Base-by-base conservation (phyloP, 1,140 invertebrate species). In the Temnothorax longispinosus region DNA sequence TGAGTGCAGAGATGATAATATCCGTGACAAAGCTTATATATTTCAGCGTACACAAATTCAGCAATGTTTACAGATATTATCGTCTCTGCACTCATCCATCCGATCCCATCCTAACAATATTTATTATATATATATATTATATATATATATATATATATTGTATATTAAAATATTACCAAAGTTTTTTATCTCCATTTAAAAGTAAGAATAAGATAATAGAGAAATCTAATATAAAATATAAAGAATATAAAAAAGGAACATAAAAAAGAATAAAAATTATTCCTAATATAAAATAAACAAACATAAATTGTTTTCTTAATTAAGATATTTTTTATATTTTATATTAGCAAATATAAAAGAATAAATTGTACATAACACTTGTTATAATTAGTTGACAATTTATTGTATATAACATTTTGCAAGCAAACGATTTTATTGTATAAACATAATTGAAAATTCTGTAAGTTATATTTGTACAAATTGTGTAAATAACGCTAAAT, bases 391-490 rank as follows among this genome's bases (percentile, higher is more conserved):
- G 38, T 64, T 60, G 11, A 62, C 2, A 18, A 78, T 62, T 62
- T n/a, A 77, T 62, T 78, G 58, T 62, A 77, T 35, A 62, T 78
- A 78, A 62, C 5, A 78, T 58, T 58, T 38, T 62, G 27, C 11
- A 15, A 64, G 18, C 44, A 54, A 78, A 64, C 58, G 11, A 78
- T n/a, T 78, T 78, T 78, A 62, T 50, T 62, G 58, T 78, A 78
- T 21, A 64, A 50, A 77, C 8, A n/a, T 62, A 60, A 60, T 60
- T 35, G 35, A 47, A 54, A 77, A 64, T 78, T 64, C 21, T 44
- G 27, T 47, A 74, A 38, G 50, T 13, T 11, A 13, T 75, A 78
- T 78, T 78, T 78, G 64, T 78, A 80, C 35, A 80, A 67, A 80
- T 80, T 27, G 18, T 81, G 50, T 81, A 81, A 81, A 81, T 80